Evolutionary conservation across 2,888 invertebrate species (phyloP).

Genomic region (Kryphioiulus occultus): DNA sequence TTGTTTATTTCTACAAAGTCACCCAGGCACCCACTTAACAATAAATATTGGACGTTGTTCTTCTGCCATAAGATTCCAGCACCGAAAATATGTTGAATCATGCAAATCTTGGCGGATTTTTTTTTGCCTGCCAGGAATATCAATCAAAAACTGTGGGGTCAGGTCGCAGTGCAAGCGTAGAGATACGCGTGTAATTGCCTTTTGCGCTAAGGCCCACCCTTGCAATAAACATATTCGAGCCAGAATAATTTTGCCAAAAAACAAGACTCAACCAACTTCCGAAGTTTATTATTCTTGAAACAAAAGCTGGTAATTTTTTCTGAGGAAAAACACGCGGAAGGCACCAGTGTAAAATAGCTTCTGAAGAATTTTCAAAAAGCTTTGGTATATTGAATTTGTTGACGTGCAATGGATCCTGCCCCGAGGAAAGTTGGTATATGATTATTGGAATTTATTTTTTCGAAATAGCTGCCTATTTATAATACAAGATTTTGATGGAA

Average conservation of each 20-base stretch:
- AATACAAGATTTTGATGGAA: too few relatives aligned
- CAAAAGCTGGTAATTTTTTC: not conserved
- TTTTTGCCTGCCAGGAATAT: not conserved
- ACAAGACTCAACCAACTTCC: not conserved
- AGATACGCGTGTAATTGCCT: slow-evolving; percentile 25
- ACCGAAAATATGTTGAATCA: slow-evolving; percentile 28
- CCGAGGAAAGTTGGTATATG: too few relatives aligned
- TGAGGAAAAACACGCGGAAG: not conserved
- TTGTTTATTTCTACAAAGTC: slow-evolving; percentile 26
- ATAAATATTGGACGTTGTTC: slow-evolving; percentile 28
- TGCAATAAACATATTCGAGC: not conserved
- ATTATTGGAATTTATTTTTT: too few relatives aligned
- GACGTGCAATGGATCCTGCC: too few relatives aligned
- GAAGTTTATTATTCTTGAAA: not conserved
- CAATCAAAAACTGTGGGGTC: not conserved
- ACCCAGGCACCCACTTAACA: slow-evolving; percentile 11
- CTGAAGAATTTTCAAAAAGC: too few relatives aligned
- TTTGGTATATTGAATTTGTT: too few relatives aligned
- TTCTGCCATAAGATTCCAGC: not conserved
- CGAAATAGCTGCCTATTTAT: too few relatives aligned
- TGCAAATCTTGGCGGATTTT: not conserved
- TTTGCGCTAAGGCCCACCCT: not conserved
- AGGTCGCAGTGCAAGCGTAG: slow-evolving; percentile 18
- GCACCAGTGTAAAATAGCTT: not conserved
- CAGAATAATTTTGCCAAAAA: not conserved